These are phyloP conservation scores for Erynnis tages DNA, from an alignment of 2,888 invertebrate genomes.

Conservation along the genomic window DNA sequence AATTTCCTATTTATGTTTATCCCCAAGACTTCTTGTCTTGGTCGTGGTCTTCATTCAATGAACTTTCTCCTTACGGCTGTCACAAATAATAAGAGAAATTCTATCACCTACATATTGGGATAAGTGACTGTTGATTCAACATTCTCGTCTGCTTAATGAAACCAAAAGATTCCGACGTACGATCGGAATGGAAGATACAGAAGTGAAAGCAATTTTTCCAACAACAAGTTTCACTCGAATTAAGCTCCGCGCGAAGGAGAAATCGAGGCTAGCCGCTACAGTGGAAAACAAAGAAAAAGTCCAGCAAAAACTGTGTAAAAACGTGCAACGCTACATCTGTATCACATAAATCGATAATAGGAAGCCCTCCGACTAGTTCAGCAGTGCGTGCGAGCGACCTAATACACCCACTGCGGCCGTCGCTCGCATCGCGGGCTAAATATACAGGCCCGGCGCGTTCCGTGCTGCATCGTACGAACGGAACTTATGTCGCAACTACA, in stretches of 20 bases:
- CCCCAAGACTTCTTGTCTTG: too few relatives aligned
- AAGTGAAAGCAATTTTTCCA: conserved; percentile 64
- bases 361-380: conserved; percentile 80
- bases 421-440: conserved; percentile 78
- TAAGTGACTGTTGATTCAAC: not conserved
- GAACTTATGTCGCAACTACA: conserved; percentile 72
- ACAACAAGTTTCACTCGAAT: conserved; percentile 57
- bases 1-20: too few relatives aligned
- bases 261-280: conserved; percentile 50
- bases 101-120: not conserved
- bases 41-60: too few relatives aligned
- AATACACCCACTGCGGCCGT: conserved; percentile 73
- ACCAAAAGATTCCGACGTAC: conserved; percentile 15
- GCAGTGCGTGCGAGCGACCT: conserved; percentile 81
- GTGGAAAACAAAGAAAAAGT: conserved; percentile 63
- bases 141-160: conserved; percentile 14
- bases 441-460: conserved; percentile 68
- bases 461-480: conserved; percentile 53
- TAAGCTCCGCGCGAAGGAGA: conserved; percentile 65
- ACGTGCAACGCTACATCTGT: conserved; percentile 51
- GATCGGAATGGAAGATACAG: conserved; percentile 37
- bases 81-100: not conserved
- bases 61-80: not conserved
- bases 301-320: conserved; percentile 52
- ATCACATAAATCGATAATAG: conserved; percentile 77